phyloP scores from a whole-genome alignment of 2,888 invertebrate species.

The Drosophila pullipes region DNA sequence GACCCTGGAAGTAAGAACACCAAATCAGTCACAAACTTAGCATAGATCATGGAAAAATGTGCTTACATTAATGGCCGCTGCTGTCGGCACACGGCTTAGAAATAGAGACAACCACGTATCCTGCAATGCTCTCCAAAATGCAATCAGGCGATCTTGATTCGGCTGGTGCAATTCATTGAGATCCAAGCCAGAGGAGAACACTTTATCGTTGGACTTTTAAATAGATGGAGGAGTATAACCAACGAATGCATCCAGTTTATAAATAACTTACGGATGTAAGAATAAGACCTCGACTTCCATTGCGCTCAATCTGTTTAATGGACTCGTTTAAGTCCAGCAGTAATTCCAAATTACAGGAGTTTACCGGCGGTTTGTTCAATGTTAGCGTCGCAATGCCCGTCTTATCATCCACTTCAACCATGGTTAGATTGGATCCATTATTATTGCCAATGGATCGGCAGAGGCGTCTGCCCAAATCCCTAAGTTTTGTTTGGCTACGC shows the following conservation, averaged over 20 bases:
- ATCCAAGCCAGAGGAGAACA: conserved; percentile 94
- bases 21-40: not conserved
- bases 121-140: conserved; percentile 92
- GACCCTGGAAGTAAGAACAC: conserved; percentile 87
- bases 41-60: not conserved
- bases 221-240: not conserved
- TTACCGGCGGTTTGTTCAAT: conserved; percentile 92
- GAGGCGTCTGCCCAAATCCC: conserved; percentile 3
- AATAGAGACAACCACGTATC: conserved; percentile 93
- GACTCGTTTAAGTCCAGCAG: conserved; percentile 88
- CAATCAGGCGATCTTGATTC: conserved; percentile 88
- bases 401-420: conserved; percentile 88
- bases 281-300: conserved; percentile 90
- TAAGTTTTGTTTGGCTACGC: conserved; percentile 32
- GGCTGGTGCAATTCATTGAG: conserved; percentile 95
- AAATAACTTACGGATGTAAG: conserved; percentile 89
- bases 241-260: too few relatives aligned
- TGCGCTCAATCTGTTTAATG: conserved; percentile 87
- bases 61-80: conserved; percentile 93
- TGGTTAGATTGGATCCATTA: conserved; percentile 84
- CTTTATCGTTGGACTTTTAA: conserved; percentile 59
- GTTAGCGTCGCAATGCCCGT: conserved; percentile 90
- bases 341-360: conserved; percentile 91
- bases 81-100: conserved; percentile 89
- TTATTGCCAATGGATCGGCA: conserved; percentile 21